Evolutionary conservation across 2,797 vertebrate species (phyloP).

Genomic region (Thamnophis elegans): DNA sequence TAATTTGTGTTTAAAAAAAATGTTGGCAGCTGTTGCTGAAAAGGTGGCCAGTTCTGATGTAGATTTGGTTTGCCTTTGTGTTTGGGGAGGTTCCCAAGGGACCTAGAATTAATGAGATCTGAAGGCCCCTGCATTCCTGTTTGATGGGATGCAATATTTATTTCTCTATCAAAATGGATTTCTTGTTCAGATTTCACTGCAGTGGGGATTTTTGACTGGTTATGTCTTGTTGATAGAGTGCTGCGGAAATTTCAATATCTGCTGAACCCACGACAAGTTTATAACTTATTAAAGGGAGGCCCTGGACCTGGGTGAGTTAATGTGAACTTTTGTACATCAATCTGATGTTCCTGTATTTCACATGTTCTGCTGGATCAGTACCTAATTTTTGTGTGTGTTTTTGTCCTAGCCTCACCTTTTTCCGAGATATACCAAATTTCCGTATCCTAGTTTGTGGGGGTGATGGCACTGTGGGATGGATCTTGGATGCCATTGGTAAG

Average conservation of each 20-base stretch:
- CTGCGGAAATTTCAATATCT: slow-evolving; percentile 89
- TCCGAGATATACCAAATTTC: slow-evolving; percentile 80
- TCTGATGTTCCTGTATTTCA: not conserved
- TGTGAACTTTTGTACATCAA: not conserved
- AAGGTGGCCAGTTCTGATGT: not conserved
- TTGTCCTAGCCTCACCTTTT: slow-evolving; percentile 83
- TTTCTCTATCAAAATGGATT: not conserved
- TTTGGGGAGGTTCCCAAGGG: not conserved
- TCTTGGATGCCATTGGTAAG: slow-evolving; percentile 89
- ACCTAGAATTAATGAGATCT: not conserved
- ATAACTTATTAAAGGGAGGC: slow-evolving; percentile 84
- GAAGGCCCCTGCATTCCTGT: too few species aligned
- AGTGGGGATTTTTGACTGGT: not conserved
- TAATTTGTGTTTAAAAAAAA: not conserved
- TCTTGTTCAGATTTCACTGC: not conserved
- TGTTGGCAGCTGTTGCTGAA: not conserved
- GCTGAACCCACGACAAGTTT: slow-evolving; percentile 91
- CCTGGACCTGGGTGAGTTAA: slow-evolving; percentile 81
- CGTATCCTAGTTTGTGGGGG: slow-evolving; percentile 90
- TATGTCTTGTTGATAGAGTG: slow-evolving; percentile 71
- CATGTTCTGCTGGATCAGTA: not conserved
- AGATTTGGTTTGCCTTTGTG: not conserved
- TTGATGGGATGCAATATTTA: not conserved
- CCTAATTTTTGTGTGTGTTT: not conserved
- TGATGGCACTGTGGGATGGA: slow-evolving; percentile 94